Evolutionary conservation across 2,797 vertebrate genomes (phyloP).

Genomic region (Mormyrops attenuatus): DNA sequence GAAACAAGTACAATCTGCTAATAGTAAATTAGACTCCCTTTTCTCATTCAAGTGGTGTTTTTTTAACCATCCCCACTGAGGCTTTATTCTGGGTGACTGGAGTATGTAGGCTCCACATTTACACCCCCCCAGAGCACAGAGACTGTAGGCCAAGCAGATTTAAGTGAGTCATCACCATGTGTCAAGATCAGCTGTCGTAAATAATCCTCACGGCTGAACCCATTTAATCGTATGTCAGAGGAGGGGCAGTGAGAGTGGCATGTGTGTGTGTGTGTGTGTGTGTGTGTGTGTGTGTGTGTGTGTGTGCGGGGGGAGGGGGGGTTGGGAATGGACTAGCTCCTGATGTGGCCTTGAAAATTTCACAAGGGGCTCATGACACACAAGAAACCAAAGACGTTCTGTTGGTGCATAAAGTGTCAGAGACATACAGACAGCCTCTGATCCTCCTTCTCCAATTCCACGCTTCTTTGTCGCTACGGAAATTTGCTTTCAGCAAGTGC

Average conservation of each 20-base stretch:
- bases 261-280: neutral
- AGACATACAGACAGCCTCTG: neutral
- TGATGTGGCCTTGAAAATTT: neutral
- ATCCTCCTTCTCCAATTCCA: neutral
- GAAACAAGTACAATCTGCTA: neutral
- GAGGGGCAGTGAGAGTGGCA: neutral
- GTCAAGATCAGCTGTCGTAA: neutral
- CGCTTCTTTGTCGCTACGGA: neutral
- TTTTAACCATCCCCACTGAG: neutral
- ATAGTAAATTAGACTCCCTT: neutral
- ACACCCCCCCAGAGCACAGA: neutral
- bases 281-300: neutral
- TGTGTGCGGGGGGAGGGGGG: neutral
- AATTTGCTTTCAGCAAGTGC: slow-evolving; percentile 15
- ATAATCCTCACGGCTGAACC: slow-evolving; percentile 1
- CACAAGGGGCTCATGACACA: neutral
- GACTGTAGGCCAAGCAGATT: neutral
- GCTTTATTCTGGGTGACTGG: neutral
- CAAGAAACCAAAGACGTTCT: neutral
- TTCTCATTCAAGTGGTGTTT: neutral
- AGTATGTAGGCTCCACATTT: neutral
- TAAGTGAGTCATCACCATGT: slow-evolving; percentile 8
- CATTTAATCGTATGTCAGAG: neutral
- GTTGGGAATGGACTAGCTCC: neutral
- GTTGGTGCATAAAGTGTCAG: neutral